These are phyloP conservation scores for Umimayanthus kanabou DNA, from an alignment of 92 coral and sea anemone genomes.

Conservation along the genomic window DNA sequence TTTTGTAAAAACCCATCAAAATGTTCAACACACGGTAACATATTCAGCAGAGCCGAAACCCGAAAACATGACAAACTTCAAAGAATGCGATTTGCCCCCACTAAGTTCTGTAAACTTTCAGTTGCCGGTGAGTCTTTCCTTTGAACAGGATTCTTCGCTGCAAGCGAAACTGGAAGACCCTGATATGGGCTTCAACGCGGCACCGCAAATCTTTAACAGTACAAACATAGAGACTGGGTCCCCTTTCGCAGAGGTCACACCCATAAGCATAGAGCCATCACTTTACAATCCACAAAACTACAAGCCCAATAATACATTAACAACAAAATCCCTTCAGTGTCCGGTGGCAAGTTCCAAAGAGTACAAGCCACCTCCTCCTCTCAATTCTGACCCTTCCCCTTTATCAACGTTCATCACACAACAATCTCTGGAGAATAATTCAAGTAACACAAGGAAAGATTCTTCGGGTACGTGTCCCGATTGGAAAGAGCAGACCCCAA, in stretches of 20 bases:
- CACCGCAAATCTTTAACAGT: background rate
- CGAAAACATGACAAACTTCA: background rate
- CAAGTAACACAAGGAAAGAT: background rate
- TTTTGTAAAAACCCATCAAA: background rate
- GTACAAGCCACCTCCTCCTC: background rate
- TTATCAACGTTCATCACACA: background rate
- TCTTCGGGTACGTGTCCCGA: background rate
- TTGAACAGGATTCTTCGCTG: background rate
- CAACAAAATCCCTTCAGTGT: constrained; percentile 26
- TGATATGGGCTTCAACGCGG: background rate
- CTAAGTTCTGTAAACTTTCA: constrained; percentile 21
- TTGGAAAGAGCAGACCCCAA: constrained; percentile 3
- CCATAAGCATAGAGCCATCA: background rate
- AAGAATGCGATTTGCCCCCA: constrained; percentile 13
- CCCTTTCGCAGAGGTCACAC: background rate
- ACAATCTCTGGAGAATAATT: background rate
- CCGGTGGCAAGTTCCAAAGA: constrained; percentile 29
- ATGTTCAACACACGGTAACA: background rate
- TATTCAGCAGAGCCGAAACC: background rate
- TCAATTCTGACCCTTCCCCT: background rate
- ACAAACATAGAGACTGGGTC: background rate
- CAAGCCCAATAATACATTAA: background rate
- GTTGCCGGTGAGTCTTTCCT: background rate
- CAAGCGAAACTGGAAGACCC: background rate
- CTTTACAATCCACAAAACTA: background rate